Conservation (phyloP, 2,888 invertebrate genomes). For the Orgyia antiqua region DNA sequence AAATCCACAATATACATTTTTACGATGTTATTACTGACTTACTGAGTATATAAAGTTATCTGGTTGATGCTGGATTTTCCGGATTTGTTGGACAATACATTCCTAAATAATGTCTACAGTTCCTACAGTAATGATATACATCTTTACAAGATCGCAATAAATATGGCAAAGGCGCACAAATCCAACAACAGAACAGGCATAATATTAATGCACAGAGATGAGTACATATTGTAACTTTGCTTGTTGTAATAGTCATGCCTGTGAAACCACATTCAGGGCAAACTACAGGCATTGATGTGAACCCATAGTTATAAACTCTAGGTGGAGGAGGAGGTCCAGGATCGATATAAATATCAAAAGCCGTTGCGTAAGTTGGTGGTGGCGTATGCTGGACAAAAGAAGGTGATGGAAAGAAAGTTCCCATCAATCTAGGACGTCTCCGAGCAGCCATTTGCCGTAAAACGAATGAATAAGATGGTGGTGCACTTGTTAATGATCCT, state of each 20-base stretch:
- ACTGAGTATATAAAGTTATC: neutral
- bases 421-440: slow-evolving; percentile 58
- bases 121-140: slow-evolving; percentile 67
- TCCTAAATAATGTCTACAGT: slow-evolving; percentile 58
- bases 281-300: slow-evolving; percentile 49
- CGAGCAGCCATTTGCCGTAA: slow-evolving; percentile 55
- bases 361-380: slow-evolving; percentile 63
- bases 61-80: slow-evolving; percentile 25
- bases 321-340: slow-evolving; percentile 41
- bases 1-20: too few relatives aligned
- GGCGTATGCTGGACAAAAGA: slow-evolving; percentile 63
- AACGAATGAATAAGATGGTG: slow-evolving; percentile 68
- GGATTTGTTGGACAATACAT: slow-evolving; percentile 66
- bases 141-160: slow-evolving; percentile 65
- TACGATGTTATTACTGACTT: too few relatives aligned
- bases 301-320: slow-evolving; percentile 52
- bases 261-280: slow-evolving; percentile 62
- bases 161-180: slow-evolving; percentile 65
- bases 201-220: slow-evolving; percentile 58
- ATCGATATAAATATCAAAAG: slow-evolving; percentile 65
- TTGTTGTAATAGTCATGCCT: slow-evolving; percentile 50
- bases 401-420: slow-evolving; percentile 65
- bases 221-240: slow-evolving; percentile 59
- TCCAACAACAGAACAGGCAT: slow-evolving; percentile 66
- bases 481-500: slow-evolving; percentile 58